Base-by-base conservation (phyloP, 2,797 vertebrate genomes). In the Adrianichthys oophorus region DNA sequence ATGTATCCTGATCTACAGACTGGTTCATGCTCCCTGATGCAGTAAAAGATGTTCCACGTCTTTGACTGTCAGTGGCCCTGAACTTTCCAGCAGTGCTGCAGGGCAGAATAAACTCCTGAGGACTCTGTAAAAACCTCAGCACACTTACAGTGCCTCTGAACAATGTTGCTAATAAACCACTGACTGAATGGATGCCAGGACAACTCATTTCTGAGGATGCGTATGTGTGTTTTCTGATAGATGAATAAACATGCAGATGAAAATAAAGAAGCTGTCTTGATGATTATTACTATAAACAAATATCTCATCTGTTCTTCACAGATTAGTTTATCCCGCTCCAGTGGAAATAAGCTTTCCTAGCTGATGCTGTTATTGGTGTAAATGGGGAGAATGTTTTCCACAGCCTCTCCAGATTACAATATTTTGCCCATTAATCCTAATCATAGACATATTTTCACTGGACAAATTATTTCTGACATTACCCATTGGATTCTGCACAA, bases 81-180 rank as follows among this genome's bases (percentile, higher is more conserved):
- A 15, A 72, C 45, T 13, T 68, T 58, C 52, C 51, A 42, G 57
- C 59, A 52, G 58, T 1, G 8, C 72, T 59, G 60, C 44, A 47
- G 51, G 56, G 65, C 61, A 53, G 26, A 53, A 51, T 45, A 56
- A 44, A 23, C 56, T 59, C 61, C 61, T 62, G 24, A 67, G 58
- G 52, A 52, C 61, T 69, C 55, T 68, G 68, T 74, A 58, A 59
- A 74, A 77, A 76, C 80, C 75, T 76, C 75, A 85, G 71, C 72
- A 78, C 72, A 84, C 67, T 67, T 68, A 60, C 68, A 79, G 84
- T 85, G 85, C 84, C 85, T 87, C 82, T 84, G 60, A 80, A 84
- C 65, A 64, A 76, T 41, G 72, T 75, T 85, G 79, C 75, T 80
- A 83, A 85, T 63, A 67, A 26, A 70, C 65, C 76, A 71, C 76